Evolutionary conservation across 2,888 invertebrate genomes (phyloP).

Genomic region (Escarpia spicata): DNA sequence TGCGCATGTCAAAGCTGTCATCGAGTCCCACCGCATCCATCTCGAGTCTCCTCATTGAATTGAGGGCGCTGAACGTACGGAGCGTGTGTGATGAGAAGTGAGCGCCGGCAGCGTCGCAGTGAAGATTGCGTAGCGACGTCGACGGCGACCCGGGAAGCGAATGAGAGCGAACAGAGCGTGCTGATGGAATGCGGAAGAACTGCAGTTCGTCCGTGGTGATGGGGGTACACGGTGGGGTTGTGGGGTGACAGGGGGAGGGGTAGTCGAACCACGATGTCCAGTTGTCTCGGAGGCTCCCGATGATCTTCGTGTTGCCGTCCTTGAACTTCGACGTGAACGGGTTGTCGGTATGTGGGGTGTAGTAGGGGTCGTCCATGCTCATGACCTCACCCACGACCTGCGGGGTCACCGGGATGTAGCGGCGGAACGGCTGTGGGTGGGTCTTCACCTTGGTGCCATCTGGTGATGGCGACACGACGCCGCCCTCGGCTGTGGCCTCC

Average conservation of each 20-base stretch:
- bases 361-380: slow-evolving; percentile 70
- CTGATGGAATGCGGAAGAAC: background rate
- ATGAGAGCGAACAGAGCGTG: slow-evolving; percentile 45
- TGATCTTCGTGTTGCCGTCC: slow-evolving; percentile 54
- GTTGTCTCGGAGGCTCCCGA: slow-evolving; percentile 46
- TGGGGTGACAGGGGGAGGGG: slow-evolving; percentile 72
- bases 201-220: slow-evolving; percentile 33
- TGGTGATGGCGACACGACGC: background rate
- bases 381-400: slow-evolving; percentile 83
- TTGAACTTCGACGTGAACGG: slow-evolving; percentile 52
- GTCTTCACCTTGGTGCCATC: slow-evolving; percentile 21
- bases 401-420: slow-evolving; percentile 72
- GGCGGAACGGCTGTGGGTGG: background rate
- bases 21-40: slow-evolving; percentile 24
- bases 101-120: background rate
- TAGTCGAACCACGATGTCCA: slow-evolving; percentile 71
- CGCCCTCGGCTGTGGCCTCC: background rate
- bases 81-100: background rate
- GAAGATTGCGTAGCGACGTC: background rate
- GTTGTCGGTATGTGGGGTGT: slow-evolving; percentile 61
- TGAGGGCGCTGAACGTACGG: slow-evolving; percentile 29
- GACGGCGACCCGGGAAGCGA: slow-evolving; percentile 60
- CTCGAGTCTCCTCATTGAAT: slow-evolving; percentile 23
- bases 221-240: slow-evolving; percentile 59
- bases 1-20: slow-evolving; percentile 34